Evolutionary conservation across 2,113 vertebrate genomes (phyloP).

Genomic region (Triplophysa rosa): DNA sequence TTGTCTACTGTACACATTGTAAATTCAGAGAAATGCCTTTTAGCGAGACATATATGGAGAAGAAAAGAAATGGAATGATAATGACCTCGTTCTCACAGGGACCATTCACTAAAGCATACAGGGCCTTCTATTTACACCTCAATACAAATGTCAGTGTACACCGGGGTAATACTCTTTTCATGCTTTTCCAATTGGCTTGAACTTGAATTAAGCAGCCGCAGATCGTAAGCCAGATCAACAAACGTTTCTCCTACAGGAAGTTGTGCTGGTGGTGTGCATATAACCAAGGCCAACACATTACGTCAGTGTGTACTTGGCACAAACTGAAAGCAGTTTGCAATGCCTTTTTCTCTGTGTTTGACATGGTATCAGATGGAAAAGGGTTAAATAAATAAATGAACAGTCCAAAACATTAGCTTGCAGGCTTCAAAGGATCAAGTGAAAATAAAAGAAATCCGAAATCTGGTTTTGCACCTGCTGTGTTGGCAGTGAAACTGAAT

Average conservation of each 20-base stretch:
- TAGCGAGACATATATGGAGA: constrained; percentile 12
- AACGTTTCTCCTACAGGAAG: constrained; percentile 27
- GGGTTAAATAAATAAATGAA: constrained; percentile 63
- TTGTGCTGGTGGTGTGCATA: constrained; percentile 30
- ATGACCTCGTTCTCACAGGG: constrained; percentile 17
- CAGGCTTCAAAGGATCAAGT: constrained; percentile 37
- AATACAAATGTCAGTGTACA: not conserved
- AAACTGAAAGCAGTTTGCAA: constrained; percentile 67
- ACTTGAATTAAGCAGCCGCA: constrained; percentile 55
- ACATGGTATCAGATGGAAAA: constrained; percentile 46
- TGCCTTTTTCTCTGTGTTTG: constrained; percentile 61
- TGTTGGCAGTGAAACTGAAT: not conserved
- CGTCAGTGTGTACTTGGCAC: constrained; percentile 47
- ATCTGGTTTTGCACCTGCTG: not conserved
- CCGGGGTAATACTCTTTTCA: constrained; percentile 53
- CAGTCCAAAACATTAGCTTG: constrained; percentile 62
- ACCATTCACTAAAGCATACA: constrained; percentile 27
- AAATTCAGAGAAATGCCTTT: not conserved
- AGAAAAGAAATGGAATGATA: not conserved
- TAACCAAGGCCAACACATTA: constrained; percentile 50
- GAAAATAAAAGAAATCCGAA: not conserved
- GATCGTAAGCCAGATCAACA: constrained; percentile 47
- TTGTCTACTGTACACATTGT: not conserved
- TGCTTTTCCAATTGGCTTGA: constrained; percentile 59
- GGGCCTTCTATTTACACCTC: constrained; percentile 8